phyloP scores from a whole-genome alignment of 2,888 invertebrate genomes.

The Agrochola litura region DNA sequence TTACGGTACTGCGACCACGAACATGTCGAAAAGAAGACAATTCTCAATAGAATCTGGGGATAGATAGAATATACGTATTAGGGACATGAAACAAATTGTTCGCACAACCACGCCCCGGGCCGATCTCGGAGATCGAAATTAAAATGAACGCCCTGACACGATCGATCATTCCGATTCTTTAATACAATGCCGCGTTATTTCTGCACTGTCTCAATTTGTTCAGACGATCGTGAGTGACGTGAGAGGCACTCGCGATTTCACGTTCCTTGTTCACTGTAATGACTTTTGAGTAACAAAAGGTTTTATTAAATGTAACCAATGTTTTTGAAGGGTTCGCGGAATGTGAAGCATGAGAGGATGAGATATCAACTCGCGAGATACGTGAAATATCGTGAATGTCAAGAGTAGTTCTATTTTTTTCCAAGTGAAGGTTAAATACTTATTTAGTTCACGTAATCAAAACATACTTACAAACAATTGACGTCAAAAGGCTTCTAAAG shows the following conservation, averaged over 20 bases:
- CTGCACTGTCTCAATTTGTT: slow-evolving; percentile 88
- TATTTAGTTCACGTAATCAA: neutral
- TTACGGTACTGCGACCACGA: slow-evolving; percentile 54
- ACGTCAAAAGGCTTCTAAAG: neutral
- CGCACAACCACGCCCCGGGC: slow-evolving; percentile 86
- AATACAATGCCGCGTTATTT: slow-evolving; percentile 88
- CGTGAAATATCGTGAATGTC: neutral
- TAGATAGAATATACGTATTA: slow-evolving; percentile 72
- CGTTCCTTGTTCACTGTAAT: slow-evolving; percentile 75
- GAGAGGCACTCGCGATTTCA: slow-evolving; percentile 79
- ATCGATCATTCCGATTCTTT: slow-evolving; percentile 90
- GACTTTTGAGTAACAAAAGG: slow-evolving; percentile 69
- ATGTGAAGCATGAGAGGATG: slow-evolving; percentile 42
- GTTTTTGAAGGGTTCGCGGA: slow-evolving; percentile 21
- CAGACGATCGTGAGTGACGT: slow-evolving; percentile 80
- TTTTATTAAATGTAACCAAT: slow-evolving; percentile 61
- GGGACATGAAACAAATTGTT: slow-evolving; percentile 90
- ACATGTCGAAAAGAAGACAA: slow-evolving; percentile 50
- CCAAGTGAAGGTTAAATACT: neutral
- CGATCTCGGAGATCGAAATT: slow-evolving; percentile 89
- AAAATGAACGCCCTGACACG: slow-evolving; percentile 88
- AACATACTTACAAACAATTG: neutral
- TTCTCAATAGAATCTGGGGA: slow-evolving; percentile 58
- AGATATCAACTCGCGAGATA: slow-evolving; percentile 9
- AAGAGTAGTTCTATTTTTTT: neutral